Evolutionary conservation across 2,888 invertebrate species (phyloP).

Genomic region (Epinotia brunnichana): DNA sequence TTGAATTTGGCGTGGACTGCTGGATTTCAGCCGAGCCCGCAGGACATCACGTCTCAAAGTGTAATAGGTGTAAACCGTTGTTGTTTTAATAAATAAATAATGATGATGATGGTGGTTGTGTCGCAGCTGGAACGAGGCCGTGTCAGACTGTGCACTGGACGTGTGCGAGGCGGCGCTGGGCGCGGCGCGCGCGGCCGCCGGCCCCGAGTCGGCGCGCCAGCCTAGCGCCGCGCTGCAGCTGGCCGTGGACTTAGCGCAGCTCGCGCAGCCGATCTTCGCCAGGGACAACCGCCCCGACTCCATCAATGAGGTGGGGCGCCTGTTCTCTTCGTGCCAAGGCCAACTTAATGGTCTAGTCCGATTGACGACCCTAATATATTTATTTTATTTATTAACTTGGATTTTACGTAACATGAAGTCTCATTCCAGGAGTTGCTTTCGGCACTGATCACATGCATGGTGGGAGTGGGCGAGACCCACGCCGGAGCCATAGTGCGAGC

Average conservation of each 20-base stretch:
- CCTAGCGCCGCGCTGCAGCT: constrained; percentile 65
- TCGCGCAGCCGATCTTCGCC: constrained; percentile 69
- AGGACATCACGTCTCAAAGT: no score
- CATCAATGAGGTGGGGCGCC: constrained; percentile 68
- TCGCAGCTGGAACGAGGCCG: constrained; percentile 65
- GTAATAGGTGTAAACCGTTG: no score
- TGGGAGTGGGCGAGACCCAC: constrained; percentile 89
- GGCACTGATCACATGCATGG: constrained; percentile 86
- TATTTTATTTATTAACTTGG: no score
- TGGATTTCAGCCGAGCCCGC: no score
- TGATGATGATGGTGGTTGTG: no score
- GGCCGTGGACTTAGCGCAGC: constrained; percentile 63
- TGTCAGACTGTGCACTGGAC: constrained; percentile 71
- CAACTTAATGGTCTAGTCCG: no score
- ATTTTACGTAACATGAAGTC: not conserved
- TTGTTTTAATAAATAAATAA: no score
- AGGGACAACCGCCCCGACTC: constrained; percentile 73
- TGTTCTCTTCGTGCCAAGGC: not conserved
- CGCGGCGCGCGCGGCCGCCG: constrained; percentile 70
- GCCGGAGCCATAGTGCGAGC: constrained; percentile 76
- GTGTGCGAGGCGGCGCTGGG: constrained; percentile 76
- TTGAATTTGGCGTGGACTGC: no score
- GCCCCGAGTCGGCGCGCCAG: constrained; percentile 61
- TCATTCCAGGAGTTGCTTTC: constrained; percentile 86
- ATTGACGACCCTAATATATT: no score